Conservation (phyloP, 2,113 vertebrate species). For the Anseranas semipalmata region DNA sequence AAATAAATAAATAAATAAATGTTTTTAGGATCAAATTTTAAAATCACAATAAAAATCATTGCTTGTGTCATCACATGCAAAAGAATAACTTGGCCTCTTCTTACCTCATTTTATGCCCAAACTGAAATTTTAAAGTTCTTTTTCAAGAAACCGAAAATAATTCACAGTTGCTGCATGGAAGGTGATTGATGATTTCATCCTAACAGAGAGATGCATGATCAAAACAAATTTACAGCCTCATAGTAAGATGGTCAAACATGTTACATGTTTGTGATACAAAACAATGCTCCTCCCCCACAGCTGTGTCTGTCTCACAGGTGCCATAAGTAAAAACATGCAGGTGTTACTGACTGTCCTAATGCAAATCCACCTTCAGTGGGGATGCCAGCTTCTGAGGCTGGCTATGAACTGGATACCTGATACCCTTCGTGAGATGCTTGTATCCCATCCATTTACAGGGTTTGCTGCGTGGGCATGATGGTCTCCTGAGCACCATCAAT, state of each 20-base stretch:
- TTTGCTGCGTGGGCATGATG: background rate
- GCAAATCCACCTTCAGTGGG: too few species aligned
- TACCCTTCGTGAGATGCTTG: background rate
- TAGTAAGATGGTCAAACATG: background rate
- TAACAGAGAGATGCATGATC: background rate
- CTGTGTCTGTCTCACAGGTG: background rate
- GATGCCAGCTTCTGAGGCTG: too few species aligned
- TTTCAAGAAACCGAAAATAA: background rate
- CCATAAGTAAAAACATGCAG: background rate
- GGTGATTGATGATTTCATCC: background rate
- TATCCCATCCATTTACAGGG: background rate
- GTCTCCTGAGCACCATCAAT: background rate
- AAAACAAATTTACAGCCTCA: background rate
- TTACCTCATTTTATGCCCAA: background rate
- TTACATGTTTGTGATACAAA: background rate
- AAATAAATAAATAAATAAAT: background rate
- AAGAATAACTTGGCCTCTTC: background rate
- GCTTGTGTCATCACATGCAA: background rate
- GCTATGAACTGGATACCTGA: too few species aligned
- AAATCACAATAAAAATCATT: background rate
- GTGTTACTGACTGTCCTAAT: too few species aligned
- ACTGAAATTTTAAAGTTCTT: background rate
- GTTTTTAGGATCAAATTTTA: background rate
- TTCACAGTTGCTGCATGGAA: background rate
- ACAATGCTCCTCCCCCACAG: background rate